Base-by-base conservation (phyloP, 1,140 invertebrate genomes). In the Drosophila malerkotliana region DNA sequence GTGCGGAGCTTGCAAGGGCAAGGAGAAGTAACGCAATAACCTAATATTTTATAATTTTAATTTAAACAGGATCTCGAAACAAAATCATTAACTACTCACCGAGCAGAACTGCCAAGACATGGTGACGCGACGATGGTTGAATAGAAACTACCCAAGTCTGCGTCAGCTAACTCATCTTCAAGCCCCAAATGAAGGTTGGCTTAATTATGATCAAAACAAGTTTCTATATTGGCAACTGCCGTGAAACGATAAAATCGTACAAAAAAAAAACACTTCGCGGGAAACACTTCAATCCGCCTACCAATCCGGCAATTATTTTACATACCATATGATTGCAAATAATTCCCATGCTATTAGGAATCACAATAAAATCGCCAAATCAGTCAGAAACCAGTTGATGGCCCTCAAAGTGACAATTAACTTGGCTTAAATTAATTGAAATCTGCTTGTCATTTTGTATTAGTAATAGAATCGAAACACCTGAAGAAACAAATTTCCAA, bases 181-280 rank as follows among this genome's bases (percentile, higher is more conserved):
- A 66, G 48, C 61, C 60, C 37, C 52, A 58, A 32, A 26, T 14
- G 45, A 49, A 56, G 56, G 69, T 32, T 34, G 37, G 52, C 37
- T 47, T 58, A 58, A 58, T 73, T 73, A 75, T 67, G 28, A 30
- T 37, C 26, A 54, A 73, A 79, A 79, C 77, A 44, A 67, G 76
- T 79, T 79, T 78, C 47, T 28, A 79, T 45, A 45, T 61, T 18
- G 10, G 26, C 14, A n/a, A n/a, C 15, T 45, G 21, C 5, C 44
- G 7, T 21, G 15, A 47, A 47, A 21, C 44, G 44, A 47, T 47
- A 37, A 64, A 15, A 39, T 45, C n/a, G 7, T 9, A 37, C 10
- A 37, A n/a, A 37, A 37, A 12, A 32, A 32, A 32, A 9, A 32
- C 28, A 9, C 39, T 14, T 15, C 30, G n/a, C 51, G 6, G 9